Evolutionary conservation across 2,113 vertebrate genomes (phyloP).

Genomic region (Leptosomus discolor): DNA sequence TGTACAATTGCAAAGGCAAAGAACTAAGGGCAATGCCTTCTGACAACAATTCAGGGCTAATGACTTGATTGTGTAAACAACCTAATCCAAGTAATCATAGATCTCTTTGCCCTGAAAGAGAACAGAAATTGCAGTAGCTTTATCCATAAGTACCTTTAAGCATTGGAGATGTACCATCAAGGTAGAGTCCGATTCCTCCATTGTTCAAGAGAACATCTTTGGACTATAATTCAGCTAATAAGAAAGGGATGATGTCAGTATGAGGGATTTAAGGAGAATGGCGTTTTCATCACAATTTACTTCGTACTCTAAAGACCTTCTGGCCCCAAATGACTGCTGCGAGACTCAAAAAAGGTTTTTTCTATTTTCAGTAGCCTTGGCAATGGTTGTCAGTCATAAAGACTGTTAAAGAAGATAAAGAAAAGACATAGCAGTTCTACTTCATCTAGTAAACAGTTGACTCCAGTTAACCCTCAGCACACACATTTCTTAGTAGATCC

Average conservation of each 20-base stretch:
- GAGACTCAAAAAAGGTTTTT: neutral
- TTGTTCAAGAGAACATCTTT: neutral
- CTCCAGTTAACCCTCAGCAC: neutral
- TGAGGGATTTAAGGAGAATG: neutral
- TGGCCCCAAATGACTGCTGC: neutral
- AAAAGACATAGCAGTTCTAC: neutral
- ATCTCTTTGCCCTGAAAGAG: neutral
- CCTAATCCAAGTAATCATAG: neutral
- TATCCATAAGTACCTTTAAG: neutral
- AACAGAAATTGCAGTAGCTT: neutral
- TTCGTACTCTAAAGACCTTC: neutral
- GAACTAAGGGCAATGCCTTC: neutral
- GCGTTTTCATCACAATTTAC: neutral
- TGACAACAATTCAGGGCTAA: neutral
- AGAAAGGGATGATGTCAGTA: neutral
- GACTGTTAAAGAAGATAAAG: neutral
- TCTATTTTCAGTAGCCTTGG: neutral
- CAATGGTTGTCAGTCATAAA: neutral
- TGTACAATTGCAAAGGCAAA: neutral
- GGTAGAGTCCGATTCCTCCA: neutral
- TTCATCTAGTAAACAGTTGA: neutral
- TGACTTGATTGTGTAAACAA: neutral
- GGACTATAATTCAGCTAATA: neutral
- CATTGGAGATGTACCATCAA: neutral
- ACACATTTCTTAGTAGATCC: neutral